These are phyloP conservation scores for Plestiodon gilberti DNA, from an alignment of 2,113 vertebrate genomes.

Conservation along the genomic window DNA sequence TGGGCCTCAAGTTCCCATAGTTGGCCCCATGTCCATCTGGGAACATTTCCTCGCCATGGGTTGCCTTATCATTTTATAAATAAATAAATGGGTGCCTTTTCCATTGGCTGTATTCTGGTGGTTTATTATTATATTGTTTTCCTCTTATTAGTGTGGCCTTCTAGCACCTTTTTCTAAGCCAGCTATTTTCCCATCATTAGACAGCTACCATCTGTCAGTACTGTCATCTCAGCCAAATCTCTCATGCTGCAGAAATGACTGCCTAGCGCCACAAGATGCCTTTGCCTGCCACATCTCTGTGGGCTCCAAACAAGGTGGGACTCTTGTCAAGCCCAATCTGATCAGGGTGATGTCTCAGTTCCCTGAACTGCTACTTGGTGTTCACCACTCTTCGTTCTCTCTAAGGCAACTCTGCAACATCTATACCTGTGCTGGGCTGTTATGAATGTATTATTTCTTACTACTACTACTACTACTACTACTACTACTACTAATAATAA, in stretches of 20 bases:
- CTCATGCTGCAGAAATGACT: not conserved
- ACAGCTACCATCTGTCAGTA: not conserved
- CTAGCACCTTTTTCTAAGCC: not conserved
- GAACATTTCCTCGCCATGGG: too few species aligned
- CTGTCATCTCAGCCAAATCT: not conserved
- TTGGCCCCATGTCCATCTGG: too few species aligned
- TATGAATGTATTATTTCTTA: not conserved
- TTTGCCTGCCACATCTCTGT: not conserved
- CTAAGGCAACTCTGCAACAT: not conserved
- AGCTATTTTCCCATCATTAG: not conserved
- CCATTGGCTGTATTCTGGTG: not conserved
- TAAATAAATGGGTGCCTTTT: not conserved
- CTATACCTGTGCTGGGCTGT: not conserved
- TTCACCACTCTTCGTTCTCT: not conserved
- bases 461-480: too few species aligned
- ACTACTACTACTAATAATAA: too few species aligned
- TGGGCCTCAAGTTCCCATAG: too few species aligned
- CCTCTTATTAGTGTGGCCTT: not conserved
- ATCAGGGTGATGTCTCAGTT: not conserved
- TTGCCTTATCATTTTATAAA: too few species aligned
- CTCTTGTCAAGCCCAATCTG: not conserved
- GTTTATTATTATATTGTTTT: accelerated
- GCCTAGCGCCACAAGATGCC: not conserved
- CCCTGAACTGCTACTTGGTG: not conserved
- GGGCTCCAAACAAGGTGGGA: not conserved